phyloP scores from a whole-genome alignment of 2,797 vertebrate genomes.

The Argentina silus region DNA sequence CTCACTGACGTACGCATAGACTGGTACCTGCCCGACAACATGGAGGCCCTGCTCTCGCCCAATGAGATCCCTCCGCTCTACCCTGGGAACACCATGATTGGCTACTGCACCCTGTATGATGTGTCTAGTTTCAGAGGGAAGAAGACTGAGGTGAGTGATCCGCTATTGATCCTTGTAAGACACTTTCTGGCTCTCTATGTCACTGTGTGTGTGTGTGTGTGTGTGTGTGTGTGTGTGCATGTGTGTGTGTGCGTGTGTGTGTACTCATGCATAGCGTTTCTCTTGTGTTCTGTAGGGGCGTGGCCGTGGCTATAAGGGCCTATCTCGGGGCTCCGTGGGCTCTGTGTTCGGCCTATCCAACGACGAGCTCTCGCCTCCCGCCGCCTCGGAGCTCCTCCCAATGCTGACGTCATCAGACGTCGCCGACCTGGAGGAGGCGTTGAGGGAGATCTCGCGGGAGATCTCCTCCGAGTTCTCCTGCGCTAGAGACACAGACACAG shows the following conservation, averaged over 20 bases:
- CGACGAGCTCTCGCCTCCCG: conserved; percentile 77
- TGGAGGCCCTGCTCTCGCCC: conserved; percentile 96
- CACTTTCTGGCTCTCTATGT: not conserved
- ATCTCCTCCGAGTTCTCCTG: conserved; percentile 85
- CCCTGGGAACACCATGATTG: conserved; percentile 87
- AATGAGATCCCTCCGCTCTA: conserved; percentile 93
- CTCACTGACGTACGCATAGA: conserved; percentile 95
- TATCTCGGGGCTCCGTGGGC: conserved; percentile 74
- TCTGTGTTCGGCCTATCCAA: conserved; percentile 84
- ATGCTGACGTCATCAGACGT: conserved; percentile 65
- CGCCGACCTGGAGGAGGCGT: conserved; percentile 70
- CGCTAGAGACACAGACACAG: conserved; percentile 74
- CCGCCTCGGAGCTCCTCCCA: conserved; percentile 72
- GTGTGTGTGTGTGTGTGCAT: not conserved
- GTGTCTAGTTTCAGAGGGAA: conserved; percentile 81
- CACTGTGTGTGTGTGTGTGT: not conserved
- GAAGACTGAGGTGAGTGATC: conserved; percentile 66
- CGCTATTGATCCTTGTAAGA: not conserved
- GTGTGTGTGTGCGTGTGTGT: not conserved
- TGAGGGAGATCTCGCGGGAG: conserved; percentile 80
- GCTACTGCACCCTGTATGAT: conserved; percentile 93
- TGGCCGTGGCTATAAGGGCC: conserved; percentile 45
- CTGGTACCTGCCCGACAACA: conserved; percentile 96
- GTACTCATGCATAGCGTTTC: not conserved
- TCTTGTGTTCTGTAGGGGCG: conserved; percentile 49